A percentile compares a stretch with the other conserved stretches of the same genome.
Evolutionary conservation across 1,140 invertebrate genomes (phyloP).

Genomic region (Temnothorax nylanderi): DNA sequence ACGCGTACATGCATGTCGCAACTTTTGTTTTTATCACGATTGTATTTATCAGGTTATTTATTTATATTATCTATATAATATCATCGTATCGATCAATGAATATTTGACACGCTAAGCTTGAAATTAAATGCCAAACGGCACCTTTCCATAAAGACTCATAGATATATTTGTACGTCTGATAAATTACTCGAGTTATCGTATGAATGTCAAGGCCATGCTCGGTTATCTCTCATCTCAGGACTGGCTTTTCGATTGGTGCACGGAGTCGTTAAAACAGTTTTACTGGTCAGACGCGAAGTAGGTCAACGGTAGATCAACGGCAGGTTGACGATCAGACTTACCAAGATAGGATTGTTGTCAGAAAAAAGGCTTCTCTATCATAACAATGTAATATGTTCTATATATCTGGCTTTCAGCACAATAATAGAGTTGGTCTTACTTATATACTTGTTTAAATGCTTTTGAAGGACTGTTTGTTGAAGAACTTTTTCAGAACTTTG

Average conservation of each 20-base stretch:
- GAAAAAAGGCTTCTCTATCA: background rate
- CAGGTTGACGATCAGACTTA: constrained; percentile 28
- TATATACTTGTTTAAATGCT: background rate
- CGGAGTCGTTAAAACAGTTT: constrained; percentile 20
- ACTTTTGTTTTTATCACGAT: constrained; percentile 1
- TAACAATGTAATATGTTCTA: constrained; percentile 2
- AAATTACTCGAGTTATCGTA: constrained; percentile 60
- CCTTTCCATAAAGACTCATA: constrained; percentile 37
- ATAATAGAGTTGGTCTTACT: background rate
- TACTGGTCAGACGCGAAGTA: constrained; percentile 36
- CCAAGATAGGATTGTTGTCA: constrained; percentile 18
- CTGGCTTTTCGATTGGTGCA: background rate
- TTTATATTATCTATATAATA: constrained; percentile 23
- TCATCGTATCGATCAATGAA: constrained; percentile 1
- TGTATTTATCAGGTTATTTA: constrained; percentile 13
- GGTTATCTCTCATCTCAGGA: constrained; percentile 54
- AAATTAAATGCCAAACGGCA: constrained; percentile 49
- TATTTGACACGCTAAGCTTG: constrained; percentile 44
- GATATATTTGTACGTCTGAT: constrained; percentile 32
- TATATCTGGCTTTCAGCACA: background rate
- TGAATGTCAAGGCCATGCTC: constrained; percentile 68
- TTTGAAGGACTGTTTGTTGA: background rate
- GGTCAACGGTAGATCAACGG: constrained; percentile 52
- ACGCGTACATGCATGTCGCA: background rate
- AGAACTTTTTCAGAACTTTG: background rate